phyloP scores from a whole-genome alignment of 2,888 invertebrate genomes.

The Biston stratarius region DNA sequence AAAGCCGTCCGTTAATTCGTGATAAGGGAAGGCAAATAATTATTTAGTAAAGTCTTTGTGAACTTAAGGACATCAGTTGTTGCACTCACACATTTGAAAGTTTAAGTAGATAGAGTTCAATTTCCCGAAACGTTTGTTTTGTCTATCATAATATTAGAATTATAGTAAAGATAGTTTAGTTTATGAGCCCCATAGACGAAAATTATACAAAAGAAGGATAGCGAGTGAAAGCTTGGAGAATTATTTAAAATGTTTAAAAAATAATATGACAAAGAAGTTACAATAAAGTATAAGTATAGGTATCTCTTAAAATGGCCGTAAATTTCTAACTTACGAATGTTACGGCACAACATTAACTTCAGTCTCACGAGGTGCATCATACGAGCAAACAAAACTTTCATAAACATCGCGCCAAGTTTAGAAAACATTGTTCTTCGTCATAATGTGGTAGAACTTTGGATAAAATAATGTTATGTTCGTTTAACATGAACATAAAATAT shows the following conservation, averaged over 20 bases:
- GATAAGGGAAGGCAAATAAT: constrained; percentile 49
- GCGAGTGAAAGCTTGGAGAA: too few species aligned
- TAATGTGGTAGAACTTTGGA: constrained; percentile 21
- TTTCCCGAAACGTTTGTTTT: too few species aligned
- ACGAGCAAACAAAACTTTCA: constrained; percentile 33
- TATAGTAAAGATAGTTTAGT: too few species aligned
- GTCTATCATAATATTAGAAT: too few species aligned
- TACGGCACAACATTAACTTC: constrained; percentile 26
- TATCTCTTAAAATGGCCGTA: neutral
- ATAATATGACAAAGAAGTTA: too few species aligned
- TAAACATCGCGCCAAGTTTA: constrained; percentile 30
- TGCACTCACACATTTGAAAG: too few species aligned
- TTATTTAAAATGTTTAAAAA: too few species aligned
- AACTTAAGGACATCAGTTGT: neutral
- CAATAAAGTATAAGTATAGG: too few species aligned
- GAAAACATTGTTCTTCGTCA: constrained; percentile 37
- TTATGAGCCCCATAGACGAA: too few species aligned
- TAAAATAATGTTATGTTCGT: constrained; percentile 21
- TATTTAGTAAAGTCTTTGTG: constrained; percentile 33
- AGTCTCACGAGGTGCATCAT: constrained; percentile 24
- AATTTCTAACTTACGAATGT: constrained; percentile 7
- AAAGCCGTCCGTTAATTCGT: constrained; percentile 42
- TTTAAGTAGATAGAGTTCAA: too few species aligned
- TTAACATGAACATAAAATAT: constrained; percentile 16
- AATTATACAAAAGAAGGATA: too few species aligned